Base-by-base conservation (phyloP, 1,140 invertebrate genomes). In the Lasaia peninsularis region DNA sequence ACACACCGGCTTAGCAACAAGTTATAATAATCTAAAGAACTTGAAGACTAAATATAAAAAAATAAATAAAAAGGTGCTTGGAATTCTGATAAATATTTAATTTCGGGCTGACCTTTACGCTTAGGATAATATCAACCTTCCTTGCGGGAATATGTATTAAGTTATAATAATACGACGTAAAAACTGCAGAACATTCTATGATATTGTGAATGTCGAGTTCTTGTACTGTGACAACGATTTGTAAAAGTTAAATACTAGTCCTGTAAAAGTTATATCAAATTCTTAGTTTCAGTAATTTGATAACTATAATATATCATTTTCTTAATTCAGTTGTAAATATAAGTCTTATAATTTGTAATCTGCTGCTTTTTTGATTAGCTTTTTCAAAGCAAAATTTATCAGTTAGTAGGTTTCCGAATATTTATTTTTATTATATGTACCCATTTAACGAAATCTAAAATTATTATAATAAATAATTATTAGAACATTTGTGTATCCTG, bases 181-280 rank as follows among this genome's bases (percentile, higher is more conserved):
- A 62, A 64, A 64, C 52, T 48, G 12, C 24, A 40, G 11, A 49
- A 58, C 61, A 61, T 58, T 55, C 52, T 61, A 65, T 37, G 28
- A 55, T 60, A 56, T 51, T 49, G 33, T 40, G 16, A 56, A 49
- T 35, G 52, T 49, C 24, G 8, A 14, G 20, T 53, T 35, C 5
- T 28, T 2, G 24, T 28, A n/a, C n/a, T 28, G 8, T 28, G 14
- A 10, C 51, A 12, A 34, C 20, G 51, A 16, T 12, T n/a, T 20
- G 11, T 20, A 1, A 52, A 20, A 35, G 28, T 21, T 44, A 52
- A 49, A 34, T 52, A 63, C 62, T 53, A 59, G 56, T 60, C 31
- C 16, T 37, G 52, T 53, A 16, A 49, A 59, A 48, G 48, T 40
- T 53, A 34, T 48, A 44, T 44, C 37, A 48, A 48, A 52, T n/a